phyloP scores from a whole-genome alignment of 1,140 invertebrate species.

The Aphaenogaster ashmeadi region DNA sequence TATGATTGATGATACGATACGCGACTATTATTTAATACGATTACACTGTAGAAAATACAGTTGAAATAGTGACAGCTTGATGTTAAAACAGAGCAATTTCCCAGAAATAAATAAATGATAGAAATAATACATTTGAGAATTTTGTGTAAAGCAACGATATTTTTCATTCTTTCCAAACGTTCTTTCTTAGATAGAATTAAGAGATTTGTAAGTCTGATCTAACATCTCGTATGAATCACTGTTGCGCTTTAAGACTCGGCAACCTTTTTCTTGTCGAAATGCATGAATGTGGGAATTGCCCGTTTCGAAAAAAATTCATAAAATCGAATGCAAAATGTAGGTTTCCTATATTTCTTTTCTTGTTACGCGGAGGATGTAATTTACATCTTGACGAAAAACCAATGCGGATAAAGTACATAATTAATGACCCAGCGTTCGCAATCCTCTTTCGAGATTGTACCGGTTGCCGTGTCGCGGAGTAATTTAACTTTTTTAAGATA shows the following conservation, averaged over 20 bases:
- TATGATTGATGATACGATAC: constrained; percentile 29
- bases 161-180: neutral
- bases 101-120: neutral
- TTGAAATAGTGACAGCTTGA: neutral
- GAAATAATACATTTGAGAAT: neutral
- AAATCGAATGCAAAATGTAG: neutral
- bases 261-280: neutral
- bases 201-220: neutral
- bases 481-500: constrained; percentile 57
- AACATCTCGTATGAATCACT: neutral
- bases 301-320: neutral
- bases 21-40: constrained; percentile 15
- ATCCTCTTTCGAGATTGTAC: constrained; percentile 44
- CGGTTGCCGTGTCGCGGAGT: constrained; percentile 11
- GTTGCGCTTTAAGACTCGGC: neutral
- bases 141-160: neutral
- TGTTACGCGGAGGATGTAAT: constrained; percentile 4
- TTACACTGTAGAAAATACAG: constrained; percentile 19
- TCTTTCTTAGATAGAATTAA: neutral
- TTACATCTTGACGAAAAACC: constrained; percentile 38
- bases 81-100: constrained; percentile 8
- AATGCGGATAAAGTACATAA: constrained; percentile 41
- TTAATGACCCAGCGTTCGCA: constrained; percentile 46
- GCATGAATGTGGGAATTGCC: neutral
- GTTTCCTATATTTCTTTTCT: neutral